Conservation (phyloP, 2,888 invertebrate genomes). For the Endotricha flammealis region DNA sequence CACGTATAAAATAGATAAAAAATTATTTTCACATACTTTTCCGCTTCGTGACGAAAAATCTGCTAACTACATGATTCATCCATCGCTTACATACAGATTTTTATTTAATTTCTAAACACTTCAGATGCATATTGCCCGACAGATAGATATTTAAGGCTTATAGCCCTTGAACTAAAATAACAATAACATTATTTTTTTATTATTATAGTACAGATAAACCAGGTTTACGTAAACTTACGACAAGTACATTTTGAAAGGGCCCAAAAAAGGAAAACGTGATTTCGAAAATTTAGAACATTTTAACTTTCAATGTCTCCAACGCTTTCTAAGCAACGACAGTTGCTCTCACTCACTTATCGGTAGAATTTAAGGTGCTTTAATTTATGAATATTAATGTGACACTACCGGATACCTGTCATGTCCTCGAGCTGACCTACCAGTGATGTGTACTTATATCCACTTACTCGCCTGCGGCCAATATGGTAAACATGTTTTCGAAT, state of each 20-base stretch:
- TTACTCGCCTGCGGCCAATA: slow-evolving; percentile 9
- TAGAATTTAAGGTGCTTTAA: slow-evolving; percentile 14
- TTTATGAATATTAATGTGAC: slow-evolving; percentile 36
- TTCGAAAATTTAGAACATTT: neutral
- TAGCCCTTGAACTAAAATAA: too few relatives aligned
- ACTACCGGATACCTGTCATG: slow-evolving; percentile 30
- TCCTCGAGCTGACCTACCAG: slow-evolving; percentile 21
- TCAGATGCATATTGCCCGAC: too few relatives aligned
- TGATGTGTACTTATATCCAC: neutral
- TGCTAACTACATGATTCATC: too few relatives aligned
- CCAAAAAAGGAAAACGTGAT: neutral
- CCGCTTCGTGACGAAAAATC: slow-evolving; percentile 1
- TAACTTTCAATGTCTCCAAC: slow-evolving; percentile 6
- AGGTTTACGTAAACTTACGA: too few relatives aligned
- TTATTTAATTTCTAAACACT: too few relatives aligned
- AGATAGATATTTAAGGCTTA: too few relatives aligned
- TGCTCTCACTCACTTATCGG: slow-evolving; percentile 13
- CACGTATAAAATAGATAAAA: slow-evolving; percentile 7
- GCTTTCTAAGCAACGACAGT: slow-evolving; percentile 6
- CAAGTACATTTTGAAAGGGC: too few relatives aligned
- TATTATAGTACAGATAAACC: too few relatives aligned
- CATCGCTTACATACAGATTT: neutral
- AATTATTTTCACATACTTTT: slow-evolving; percentile 3
- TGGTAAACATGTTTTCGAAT: slow-evolving; percentile 6
- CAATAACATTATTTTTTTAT: too few relatives aligned